phyloP scores from a whole-genome alignment of 2,113 vertebrate genomes.

The Crotalus horridus region DNA sequence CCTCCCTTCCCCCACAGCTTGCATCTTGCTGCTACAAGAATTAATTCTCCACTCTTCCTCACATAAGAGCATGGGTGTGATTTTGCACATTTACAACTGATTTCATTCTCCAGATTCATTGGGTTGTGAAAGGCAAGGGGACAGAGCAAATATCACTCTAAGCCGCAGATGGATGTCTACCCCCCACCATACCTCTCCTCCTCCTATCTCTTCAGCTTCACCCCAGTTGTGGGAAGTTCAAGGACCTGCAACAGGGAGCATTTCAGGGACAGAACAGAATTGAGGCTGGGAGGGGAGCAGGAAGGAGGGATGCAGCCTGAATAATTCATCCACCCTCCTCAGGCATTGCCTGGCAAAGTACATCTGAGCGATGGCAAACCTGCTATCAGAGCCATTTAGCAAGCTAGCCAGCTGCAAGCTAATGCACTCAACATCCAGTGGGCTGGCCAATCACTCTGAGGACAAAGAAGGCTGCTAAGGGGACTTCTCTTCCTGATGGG shows the following conservation, averaged over 20 bases:
- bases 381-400: slow-evolving; percentile 5
- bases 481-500: background rate
- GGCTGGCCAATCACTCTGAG: background rate
- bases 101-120: slow-evolving; percentile 11
- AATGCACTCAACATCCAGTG: slow-evolving; percentile 8
- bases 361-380: background rate
- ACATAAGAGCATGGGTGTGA: background rate
- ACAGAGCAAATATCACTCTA: background rate
- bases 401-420: slow-evolving; percentile 18
- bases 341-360: slow-evolving; percentile 13
- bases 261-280: background rate
- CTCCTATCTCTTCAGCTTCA: background rate
- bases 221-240: background rate
- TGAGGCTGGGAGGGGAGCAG: background rate
- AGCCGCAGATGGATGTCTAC: background rate
- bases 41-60: slow-evolving; percentile 3
- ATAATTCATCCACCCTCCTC: slow-evolving; percentile 21
- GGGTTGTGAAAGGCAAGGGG: slow-evolving; percentile 24
- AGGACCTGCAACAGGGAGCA: background rate
- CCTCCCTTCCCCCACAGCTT: background rate
- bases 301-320: background rate
- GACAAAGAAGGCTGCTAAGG: background rate
- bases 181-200: background rate
- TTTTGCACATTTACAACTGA: slow-evolving; percentile 15
- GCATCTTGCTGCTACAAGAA: background rate